These are phyloP conservation scores for Harpagoxenus sublaevis DNA, from an alignment of 2,888 invertebrate genomes.

Conservation along the genomic window DNA sequence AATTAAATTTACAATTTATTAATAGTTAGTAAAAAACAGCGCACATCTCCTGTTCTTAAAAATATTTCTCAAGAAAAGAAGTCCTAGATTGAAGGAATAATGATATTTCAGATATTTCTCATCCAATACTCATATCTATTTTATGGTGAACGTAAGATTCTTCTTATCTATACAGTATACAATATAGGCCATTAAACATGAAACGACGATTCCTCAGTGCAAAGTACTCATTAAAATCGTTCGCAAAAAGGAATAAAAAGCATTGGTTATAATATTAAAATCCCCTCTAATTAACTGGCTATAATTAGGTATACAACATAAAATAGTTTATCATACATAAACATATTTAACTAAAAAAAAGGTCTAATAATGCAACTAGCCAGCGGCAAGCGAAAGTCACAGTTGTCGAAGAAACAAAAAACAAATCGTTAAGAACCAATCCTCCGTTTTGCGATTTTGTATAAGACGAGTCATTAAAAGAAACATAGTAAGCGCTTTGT, in stretches of 20 bases:
- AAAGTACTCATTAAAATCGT: slow-evolving; percentile 11
- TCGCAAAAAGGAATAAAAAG: not conserved
- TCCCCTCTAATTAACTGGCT: slow-evolving; percentile 16
- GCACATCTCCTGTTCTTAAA: not conserved
- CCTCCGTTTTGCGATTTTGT: not conserved
- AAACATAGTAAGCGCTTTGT: slow-evolving; percentile 25
- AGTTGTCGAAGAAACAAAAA: slow-evolving; percentile 6
- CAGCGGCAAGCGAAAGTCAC: not conserved
- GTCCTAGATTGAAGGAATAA: not conserved
- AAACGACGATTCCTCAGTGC: not conserved
- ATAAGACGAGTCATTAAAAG: slow-evolving; percentile 7
- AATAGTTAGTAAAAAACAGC: not conserved
- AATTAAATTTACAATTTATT: not conserved
- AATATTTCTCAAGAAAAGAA: not conserved
- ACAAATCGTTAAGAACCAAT: not conserved
- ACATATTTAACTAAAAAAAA: not conserved
- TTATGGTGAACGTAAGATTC: not conserved
- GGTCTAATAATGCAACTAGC: not conserved
- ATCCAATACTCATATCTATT: not conserved
- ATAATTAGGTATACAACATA: not conserved
- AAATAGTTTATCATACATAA: slow-evolving; percentile 10
- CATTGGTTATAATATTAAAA: slow-evolving; percentile 23
- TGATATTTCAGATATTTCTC: not conserved
- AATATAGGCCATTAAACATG: not conserved
- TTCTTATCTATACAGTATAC: not conserved